Base-by-base conservation (phyloP, 1,140 invertebrate genomes). In the Pissodes strobi region DNA sequence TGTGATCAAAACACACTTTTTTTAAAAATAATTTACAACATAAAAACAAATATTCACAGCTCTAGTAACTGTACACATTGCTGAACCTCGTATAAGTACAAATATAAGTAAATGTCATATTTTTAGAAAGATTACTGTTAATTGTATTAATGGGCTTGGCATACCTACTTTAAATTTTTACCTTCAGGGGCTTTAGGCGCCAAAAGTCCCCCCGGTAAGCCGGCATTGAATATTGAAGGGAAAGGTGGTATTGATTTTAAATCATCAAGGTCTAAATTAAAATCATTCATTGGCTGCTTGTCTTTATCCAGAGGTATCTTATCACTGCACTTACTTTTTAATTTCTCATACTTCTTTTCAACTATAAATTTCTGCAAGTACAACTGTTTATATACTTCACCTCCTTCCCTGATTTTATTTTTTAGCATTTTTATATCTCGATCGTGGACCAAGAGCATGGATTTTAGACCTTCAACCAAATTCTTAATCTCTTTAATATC, bases 281-380 rank as follows among this genome's bases (percentile, higher is more conserved):
- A 41, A 4, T 41, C 17, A 41, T 41, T 17, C 3, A 6, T 17
- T 41, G 17, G 17, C 4, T n/a, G 4, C 4, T 6, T 17, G n/a
- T 41, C n/a, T 13, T n/a, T 5, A 41, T n/a, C 2, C n/a, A 13
- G 38, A n/a, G 4, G n/a, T 13, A 13, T 17, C n/a, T 41, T n/a
- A 5, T 13, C 17, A 5, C 2, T 17, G 17, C n/a, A 34, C 6
- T 3, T 13, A 41, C 17, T 41, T 41, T 41, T 41, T 41, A 41
- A 41, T 41, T 41, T 41, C n/a, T 41, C 38, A 41, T 41, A 41
- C 17, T 41, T 41, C 38, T 41, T 41, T 41, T 41, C 4, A 3
- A 41, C 4, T n/a, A 3, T 41, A 41, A 3, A 41, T 17, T 41
- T 41, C n/a, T 41, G 4, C 12, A 41, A 6, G 38, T 41, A 41